Evolutionary conservation across 2,888 invertebrate species (phyloP).

Genomic region (Orchesella flavescens): DNA sequence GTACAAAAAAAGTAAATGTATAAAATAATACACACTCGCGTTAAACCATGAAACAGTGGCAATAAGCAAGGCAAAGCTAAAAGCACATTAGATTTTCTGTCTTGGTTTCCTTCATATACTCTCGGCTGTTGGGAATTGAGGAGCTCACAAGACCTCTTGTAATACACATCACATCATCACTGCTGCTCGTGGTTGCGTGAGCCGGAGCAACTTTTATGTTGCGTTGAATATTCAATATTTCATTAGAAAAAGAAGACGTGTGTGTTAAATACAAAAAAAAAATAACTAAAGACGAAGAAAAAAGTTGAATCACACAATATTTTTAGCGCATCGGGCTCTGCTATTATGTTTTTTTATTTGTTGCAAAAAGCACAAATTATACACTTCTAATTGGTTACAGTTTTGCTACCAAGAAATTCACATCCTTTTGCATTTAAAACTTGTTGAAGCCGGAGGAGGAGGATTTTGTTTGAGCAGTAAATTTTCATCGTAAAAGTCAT

Average conservation of each 20-base stretch:
- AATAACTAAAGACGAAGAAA: neutral
- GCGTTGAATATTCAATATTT: neutral
- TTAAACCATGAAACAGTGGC: conserved; percentile 38
- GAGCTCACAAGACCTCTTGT: conserved; percentile 16
- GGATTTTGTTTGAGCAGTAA: neutral
- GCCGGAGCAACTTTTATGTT: conserved; percentile 30
- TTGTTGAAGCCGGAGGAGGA: too few relatives aligned
- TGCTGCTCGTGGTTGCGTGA: conserved; percentile 54
- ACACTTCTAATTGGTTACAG: too few relatives aligned
- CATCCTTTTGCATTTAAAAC: too few relatives aligned
- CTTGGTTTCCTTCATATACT: neutral
- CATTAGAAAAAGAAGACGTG: neutral
- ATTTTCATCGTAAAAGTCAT: neutral
- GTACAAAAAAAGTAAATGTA: neutral
- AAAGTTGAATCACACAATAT: neutral
- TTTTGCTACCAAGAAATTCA: too few relatives aligned
- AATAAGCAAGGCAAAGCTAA: conserved; percentile 19
- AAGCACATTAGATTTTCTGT: neutral
- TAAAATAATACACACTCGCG: neutral
- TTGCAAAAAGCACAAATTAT: too few relatives aligned
- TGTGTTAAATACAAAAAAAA: neutral
- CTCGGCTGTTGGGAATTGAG: neutral
- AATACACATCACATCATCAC: conserved; percentile 26
- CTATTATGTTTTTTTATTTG: too few relatives aligned
- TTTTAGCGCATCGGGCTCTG: too few relatives aligned